Conservation (phyloP, 2,113 vertebrate species). For the Anarhynchus alexandrinus region DNA sequence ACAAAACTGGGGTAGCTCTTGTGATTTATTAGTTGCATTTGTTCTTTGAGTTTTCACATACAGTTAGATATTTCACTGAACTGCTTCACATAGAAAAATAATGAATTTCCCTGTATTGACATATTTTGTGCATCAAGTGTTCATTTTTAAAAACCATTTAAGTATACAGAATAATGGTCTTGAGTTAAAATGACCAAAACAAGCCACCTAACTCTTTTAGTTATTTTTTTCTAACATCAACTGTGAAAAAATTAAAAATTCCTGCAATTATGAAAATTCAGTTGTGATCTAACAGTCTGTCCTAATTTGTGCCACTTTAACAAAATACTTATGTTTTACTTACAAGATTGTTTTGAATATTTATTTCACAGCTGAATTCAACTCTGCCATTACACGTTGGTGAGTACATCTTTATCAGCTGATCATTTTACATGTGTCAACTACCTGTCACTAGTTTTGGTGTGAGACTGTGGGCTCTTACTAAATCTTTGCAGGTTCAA, state of each 20-base stretch:
- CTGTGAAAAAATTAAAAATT: not conserved
- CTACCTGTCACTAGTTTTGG: not conserved
- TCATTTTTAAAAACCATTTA: not conserved
- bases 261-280: not conserved
- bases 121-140: not conserved
- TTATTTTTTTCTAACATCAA: not conserved
- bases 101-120: not conserved
- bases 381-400: not conserved
- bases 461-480: not conserved
- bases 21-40: not conserved
- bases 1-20: not conserved
- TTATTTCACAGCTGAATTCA: not conserved
- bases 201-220: not conserved
- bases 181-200: not conserved
- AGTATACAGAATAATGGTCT: not conserved
- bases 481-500: not conserved
- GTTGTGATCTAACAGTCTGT: not conserved
- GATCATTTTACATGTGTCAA: not conserved
- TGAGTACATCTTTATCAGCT: not conserved
- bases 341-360: not conserved
- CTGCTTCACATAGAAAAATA: not conserved
- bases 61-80: not conserved
- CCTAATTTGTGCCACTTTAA: not conserved
- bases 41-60: not conserved
- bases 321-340: fast-evolving